phyloP scores from a whole-genome alignment of 2,113 vertebrate genomes.

The Propithecus coquereli region DNA sequence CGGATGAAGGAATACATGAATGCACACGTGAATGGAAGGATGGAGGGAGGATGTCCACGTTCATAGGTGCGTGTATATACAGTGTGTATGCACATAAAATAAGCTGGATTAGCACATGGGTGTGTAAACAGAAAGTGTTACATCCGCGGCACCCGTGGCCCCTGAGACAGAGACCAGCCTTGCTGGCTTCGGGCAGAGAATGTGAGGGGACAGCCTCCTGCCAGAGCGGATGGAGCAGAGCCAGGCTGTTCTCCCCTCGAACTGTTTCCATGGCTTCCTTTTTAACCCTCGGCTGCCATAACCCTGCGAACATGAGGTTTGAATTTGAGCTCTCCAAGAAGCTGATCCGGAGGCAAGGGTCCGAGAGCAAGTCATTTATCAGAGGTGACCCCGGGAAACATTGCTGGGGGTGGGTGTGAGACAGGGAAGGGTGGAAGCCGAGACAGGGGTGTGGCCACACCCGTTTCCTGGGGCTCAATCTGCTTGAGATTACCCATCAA shows the following conservation, averaged over 20 bases:
- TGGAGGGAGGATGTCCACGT: background rate
- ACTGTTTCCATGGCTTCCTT: background rate
- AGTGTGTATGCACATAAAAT: background rate
- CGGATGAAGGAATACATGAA: background rate
- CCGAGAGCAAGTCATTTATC: background rate
- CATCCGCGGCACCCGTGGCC: accelerated
- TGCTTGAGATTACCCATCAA: background rate
- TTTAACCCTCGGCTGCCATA: background rate
- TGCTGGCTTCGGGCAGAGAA: background rate
- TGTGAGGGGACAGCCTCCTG: background rate
- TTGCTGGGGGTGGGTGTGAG: background rate
- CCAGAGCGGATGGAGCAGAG: background rate
- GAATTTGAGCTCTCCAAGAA: background rate
- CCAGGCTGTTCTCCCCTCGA: background rate
- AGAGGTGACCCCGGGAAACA: background rate
- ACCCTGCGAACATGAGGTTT: background rate
- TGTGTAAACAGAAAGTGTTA: no score
- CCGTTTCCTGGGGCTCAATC: background rate
- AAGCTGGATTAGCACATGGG: background rate
- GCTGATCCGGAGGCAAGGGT: background rate
- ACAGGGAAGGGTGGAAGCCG: background rate
- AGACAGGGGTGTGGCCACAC: background rate
- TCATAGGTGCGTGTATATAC: no score
- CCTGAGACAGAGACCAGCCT: background rate
- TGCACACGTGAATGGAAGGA: background rate